phyloP scores from a whole-genome alignment of 1,140 invertebrate species.

The Orius insidiosus region DNA sequence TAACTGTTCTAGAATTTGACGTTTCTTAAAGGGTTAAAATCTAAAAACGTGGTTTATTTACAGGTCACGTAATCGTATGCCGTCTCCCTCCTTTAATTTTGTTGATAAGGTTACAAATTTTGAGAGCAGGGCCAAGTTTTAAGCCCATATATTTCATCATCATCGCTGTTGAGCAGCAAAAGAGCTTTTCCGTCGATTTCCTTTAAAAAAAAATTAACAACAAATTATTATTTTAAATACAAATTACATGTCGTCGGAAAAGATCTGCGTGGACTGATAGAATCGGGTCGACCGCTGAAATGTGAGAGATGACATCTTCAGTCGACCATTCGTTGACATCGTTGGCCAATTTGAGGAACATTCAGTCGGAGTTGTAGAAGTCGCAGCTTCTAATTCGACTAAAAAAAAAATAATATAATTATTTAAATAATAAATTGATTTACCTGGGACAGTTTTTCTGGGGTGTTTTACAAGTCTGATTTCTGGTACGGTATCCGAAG shows the following conservation, averaged over 20 bases:
- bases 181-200: constrained; percentile 95
- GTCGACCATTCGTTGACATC: constrained; percentile 81
- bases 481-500: constrained; percentile 13
- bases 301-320: constrained; percentile 84
- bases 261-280: constrained; percentile 74
- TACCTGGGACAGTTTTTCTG: constrained; percentile 30
- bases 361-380: constrained; percentile 29
- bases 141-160: constrained; percentile 99
- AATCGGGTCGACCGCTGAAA: constrained; percentile 61
- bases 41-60: background rate
- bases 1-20: too few relatives aligned
- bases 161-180: constrained; percentile 86
- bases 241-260: constrained; percentile 82
- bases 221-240: background rate
- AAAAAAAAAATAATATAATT: background rate
- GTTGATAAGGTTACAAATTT: constrained; percentile 44
- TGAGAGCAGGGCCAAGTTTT: constrained; percentile 93
- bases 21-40: too few relatives aligned
- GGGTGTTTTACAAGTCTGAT: constrained; percentile 24
- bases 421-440: background rate
- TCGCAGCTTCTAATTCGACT: constrained; percentile 40
- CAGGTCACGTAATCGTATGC: constrained; percentile 8
- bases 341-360: constrained; percentile 22
- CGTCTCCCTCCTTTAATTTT: constrained; percentile 16
- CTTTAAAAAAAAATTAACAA: constrained; percentile 30